Conservation (phyloP, 2,797 vertebrate species). For the Gymnopithys bicolor region DNA sequence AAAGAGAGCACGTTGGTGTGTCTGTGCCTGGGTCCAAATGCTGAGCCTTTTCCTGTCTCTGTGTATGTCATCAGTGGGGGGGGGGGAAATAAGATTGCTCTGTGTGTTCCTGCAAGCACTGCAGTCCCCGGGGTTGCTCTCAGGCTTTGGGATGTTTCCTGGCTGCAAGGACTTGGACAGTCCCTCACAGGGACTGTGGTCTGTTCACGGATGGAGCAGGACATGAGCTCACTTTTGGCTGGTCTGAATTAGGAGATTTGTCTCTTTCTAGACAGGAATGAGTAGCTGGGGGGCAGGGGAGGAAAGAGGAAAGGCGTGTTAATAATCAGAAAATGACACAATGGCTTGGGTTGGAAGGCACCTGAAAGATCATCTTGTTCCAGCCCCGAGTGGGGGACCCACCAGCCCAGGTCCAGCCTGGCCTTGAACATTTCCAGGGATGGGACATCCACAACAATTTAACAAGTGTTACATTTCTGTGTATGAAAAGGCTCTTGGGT, state of each 20-base stretch:
- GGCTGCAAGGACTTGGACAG: background rate
- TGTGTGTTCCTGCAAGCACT: background rate
- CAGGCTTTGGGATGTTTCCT: background rate
- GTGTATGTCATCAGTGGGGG: rapidly evolving
- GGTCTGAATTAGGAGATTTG: background rate
- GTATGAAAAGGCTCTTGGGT: background rate
- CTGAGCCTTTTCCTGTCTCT: background rate
- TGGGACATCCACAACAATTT: background rate
- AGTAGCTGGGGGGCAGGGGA: background rate
- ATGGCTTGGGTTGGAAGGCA: background rate
- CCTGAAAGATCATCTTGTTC: background rate
- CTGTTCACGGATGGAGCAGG: background rate
- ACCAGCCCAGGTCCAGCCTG: background rate
- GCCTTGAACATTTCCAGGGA: background rate
- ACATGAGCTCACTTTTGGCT: background rate
- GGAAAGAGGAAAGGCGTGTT: background rate
- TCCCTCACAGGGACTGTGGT: background rate
- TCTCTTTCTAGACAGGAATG: background rate
- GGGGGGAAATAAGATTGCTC: background rate
- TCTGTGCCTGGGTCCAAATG: background rate
- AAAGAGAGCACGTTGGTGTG: rapidly evolving
- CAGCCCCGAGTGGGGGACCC: background rate
- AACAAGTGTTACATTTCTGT: background rate
- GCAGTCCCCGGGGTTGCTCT: background rate
- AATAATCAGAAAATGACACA: background rate